phyloP scores from a whole-genome alignment of 92 coral and sea anemone species.

The Blastomussa wellsi region DNA sequence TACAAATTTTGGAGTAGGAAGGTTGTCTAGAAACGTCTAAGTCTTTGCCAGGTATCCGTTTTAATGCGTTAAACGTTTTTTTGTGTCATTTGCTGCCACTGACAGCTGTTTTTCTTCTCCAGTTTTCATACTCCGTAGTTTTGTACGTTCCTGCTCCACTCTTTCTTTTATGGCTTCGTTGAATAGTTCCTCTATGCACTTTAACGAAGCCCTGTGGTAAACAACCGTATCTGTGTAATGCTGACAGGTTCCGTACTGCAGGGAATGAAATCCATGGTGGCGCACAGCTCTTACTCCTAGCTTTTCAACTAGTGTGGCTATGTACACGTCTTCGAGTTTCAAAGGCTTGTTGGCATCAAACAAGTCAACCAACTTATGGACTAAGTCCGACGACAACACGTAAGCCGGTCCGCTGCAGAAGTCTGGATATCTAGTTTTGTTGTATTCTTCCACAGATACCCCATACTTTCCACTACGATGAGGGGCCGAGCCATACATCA shows the following conservation, averaged over 20 bases:
- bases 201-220: background rate
- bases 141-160: background rate
- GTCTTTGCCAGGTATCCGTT: too few relatives aligned
- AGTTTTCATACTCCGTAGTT: background rate
- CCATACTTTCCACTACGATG: slow-evolving; percentile 47
- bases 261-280: background rate
- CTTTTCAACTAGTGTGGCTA: slow-evolving; percentile 6
- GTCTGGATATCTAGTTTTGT: slow-evolving; percentile 40
- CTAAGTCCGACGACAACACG: slow-evolving; percentile 51
- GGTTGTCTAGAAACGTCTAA: too few relatives aligned
- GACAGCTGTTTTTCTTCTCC: background rate
- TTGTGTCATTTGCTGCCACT: background rate
- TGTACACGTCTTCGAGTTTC: slow-evolving; percentile 55
- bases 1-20: too few relatives aligned
- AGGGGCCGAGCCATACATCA: background rate
- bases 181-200: background rate
- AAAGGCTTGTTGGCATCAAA: slow-evolving; percentile 51
- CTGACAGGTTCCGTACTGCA: background rate
- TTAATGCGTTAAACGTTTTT: background rate
- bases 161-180: slow-evolving; percentile 1
- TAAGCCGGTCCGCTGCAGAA: slow-evolving; percentile 62
- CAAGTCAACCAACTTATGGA: slow-evolving; percentile 13
- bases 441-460: slow-evolving; percentile 37
- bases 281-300: background rate
- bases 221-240: background rate